Conservation (phyloP, 2,888 invertebrate genomes). For the Gortyna flavago region DNA sequence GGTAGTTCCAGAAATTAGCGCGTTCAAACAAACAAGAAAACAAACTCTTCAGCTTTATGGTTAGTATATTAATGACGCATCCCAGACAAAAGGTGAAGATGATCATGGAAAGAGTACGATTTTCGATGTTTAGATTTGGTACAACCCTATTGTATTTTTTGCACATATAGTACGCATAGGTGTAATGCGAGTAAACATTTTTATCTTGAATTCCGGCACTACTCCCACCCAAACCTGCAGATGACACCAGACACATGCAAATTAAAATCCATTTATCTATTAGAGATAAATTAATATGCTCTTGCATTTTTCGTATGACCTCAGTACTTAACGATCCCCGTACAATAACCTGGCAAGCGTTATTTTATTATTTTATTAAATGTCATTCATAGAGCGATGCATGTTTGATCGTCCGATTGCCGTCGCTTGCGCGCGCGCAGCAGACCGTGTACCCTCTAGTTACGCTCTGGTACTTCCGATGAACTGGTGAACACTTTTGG, state of each 20-base stretch:
- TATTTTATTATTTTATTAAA: constrained; percentile 57
- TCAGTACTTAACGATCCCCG: constrained; percentile 3
- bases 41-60: no score
- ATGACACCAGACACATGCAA: not conserved
- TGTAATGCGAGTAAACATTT: constrained; percentile 4
- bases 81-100: not conserved
- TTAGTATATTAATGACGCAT: no score
- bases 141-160: constrained; percentile 24
- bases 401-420: constrained; percentile 60
- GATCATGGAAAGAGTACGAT: no score
- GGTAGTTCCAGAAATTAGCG: no score
- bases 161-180: not conserved
- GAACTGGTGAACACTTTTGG: constrained; percentile 56
- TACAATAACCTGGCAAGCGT: constrained; percentile 18
- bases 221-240: constrained; percentile 9
- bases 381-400: constrained; percentile 54
- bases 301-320: not conserved
- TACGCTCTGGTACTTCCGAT: constrained; percentile 78
- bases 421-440: constrained; percentile 70
- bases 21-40: no score
- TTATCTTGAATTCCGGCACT: constrained; percentile 12
- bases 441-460: constrained; percentile 82
- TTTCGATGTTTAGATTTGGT: not conserved
- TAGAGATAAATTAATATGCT: constrained; percentile 10
- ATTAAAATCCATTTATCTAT: not conserved